These are phyloP conservation scores for Julus scanicus DNA, from an alignment of 2,888 invertebrate genomes.

Conservation along the genomic window DNA sequence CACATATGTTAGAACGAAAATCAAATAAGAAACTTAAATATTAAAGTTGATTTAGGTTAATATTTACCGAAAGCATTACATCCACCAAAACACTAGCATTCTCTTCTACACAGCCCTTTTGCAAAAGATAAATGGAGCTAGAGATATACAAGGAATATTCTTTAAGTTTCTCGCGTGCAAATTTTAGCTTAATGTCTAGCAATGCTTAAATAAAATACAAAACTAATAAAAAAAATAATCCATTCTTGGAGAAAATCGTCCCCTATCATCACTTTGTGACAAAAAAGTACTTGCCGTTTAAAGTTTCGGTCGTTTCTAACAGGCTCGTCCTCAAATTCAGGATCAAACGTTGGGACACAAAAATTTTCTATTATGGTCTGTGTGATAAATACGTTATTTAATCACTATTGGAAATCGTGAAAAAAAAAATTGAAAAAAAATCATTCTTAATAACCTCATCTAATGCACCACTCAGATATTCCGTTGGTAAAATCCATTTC, in stretches of 20 bases:
- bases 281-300: constrained; percentile 3
- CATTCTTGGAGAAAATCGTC: too few relatives aligned
- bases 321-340: background rate
- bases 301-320: background rate
- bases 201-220: too few relatives aligned
- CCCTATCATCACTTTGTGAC: background rate
- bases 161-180: background rate
- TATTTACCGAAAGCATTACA: constrained; percentile 24
- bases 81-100: background rate
- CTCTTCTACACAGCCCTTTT: background rate
- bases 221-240: too few relatives aligned
- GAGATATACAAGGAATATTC: background rate
- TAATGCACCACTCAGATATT: background rate
- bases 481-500: constrained; percentile 42
- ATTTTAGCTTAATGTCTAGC: background rate
- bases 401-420: background rate
- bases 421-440: background rate
- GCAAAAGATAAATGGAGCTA: constrained; percentile 31
- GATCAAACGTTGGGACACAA: background rate
- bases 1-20: background rate
- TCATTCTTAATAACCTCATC: background rate
- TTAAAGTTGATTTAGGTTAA: background rate
- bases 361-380: constrained; percentile 3
- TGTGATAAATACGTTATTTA: background rate
- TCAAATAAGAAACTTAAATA: background rate